Evolutionary conservation across 2,797 vertebrate genomes (phyloP).

Genomic region (Lepus townsendii): DNA sequence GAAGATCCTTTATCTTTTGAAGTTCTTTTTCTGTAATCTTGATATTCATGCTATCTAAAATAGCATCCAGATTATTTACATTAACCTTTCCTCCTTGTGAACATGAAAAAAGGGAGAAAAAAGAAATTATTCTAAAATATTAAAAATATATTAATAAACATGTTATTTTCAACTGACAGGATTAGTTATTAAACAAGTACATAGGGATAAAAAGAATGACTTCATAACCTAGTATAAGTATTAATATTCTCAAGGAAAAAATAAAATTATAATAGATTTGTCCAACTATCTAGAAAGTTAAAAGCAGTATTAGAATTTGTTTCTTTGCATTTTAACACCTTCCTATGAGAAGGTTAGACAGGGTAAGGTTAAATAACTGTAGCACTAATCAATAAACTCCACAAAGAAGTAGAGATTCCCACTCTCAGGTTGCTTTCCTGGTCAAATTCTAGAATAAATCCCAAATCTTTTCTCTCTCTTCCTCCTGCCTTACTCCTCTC

Average conservation of each 20-base stretch:
- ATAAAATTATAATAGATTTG: constrained; percentile 14
- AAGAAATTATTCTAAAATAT: not conserved
- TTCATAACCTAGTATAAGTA: not conserved
- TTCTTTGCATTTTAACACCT: not conserved
- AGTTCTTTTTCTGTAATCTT: constrained; percentile 64
- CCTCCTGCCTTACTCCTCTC: not conserved
- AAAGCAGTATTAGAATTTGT: not conserved
- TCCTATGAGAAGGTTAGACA: not conserved
- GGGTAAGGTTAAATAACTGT: not conserved
- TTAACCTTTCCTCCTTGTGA: constrained; percentile 53
- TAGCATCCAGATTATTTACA: constrained; percentile 56
- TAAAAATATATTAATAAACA: not conserved
- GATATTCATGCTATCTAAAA: constrained; percentile 44
- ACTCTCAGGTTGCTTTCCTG: constrained; percentile 1
- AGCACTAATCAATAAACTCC: not conserved
- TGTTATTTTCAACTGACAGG: not conserved
- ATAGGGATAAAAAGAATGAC: not conserved
- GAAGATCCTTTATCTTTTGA: not conserved
- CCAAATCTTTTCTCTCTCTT: not conserved
- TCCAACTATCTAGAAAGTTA: not conserved
- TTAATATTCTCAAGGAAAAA: constrained; percentile 13
- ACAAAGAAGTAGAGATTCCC: not conserved
- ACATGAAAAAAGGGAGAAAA: constrained; percentile 13
- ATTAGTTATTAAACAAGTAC: not conserved
- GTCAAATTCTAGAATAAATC: not conserved